Evolutionary conservation across 2,113 vertebrate genomes (phyloP).

Genomic region (Sialia sialis): DNA sequence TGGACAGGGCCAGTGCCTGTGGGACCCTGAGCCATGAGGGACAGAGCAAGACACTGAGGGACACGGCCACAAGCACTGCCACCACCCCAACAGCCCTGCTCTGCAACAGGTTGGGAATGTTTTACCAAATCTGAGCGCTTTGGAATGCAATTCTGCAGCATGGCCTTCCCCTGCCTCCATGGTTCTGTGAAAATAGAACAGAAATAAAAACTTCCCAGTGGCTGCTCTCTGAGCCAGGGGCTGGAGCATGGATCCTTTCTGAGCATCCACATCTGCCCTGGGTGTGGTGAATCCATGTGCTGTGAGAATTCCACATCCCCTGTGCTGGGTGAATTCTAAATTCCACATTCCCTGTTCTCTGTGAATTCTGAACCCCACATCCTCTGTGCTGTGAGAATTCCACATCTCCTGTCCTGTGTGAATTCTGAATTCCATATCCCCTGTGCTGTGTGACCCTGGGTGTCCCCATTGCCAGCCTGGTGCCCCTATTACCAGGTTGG

Average conservation of each 20-base stretch:
- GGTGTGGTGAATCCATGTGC: neutral
- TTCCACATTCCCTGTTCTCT: neutral
- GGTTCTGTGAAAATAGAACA: accelerated
- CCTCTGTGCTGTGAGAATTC: neutral
- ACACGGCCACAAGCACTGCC: accelerated
- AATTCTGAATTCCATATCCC: neutral
- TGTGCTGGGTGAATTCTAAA: too few species aligned
- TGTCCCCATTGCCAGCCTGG: too few species aligned
- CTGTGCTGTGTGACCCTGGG: too few species aligned
- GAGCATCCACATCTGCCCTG: accelerated
- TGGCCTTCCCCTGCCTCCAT: accelerated
- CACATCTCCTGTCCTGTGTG: neutral
- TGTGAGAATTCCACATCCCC: too few species aligned
- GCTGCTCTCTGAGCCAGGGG: neutral
- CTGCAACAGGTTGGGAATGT: neutral
- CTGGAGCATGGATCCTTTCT: neutral
- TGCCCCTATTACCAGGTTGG: too few species aligned
- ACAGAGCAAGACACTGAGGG: neutral
- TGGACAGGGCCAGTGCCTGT: neutral
- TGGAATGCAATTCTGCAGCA: neutral
- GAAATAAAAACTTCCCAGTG: neutral
- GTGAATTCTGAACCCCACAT: neutral
- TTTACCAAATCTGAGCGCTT: neutral
- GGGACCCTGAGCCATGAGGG: neutral
- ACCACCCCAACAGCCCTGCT: neutral